Evolutionary conservation across 2,113 vertebrate genomes (phyloP).

Genomic region (Corydoras maculifer): DNA sequence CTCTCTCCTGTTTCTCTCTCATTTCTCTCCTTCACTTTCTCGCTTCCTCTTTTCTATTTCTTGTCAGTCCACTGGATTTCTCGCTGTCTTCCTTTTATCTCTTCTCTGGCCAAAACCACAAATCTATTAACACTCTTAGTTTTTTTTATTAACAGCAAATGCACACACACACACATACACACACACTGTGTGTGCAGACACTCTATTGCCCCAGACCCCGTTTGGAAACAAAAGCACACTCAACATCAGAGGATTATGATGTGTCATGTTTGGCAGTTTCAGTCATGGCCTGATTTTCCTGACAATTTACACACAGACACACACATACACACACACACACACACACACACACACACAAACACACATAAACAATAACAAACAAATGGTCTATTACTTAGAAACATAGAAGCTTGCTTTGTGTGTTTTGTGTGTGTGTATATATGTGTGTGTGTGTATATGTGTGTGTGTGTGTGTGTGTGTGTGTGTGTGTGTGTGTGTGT

Average conservation of each 20-base stretch:
- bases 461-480: too few species aligned
- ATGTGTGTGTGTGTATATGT: too few species aligned
- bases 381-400: too few species aligned
- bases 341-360: not conserved
- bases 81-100: slow-evolving; percentile 71
- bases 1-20: not conserved
- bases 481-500: too few species aligned
- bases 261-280: slow-evolving; percentile 9
- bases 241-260: slow-evolving; percentile 6
- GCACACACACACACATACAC: slow-evolving; percentile 8
- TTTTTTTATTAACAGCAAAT: not conserved
- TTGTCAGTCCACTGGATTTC: slow-evolving; percentile 69
- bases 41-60: not conserved
- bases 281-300: slow-evolving; percentile 21
- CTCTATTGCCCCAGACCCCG: not conserved
- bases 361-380: not conserved
- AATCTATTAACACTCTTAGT: slow-evolving; percentile 74
- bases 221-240: slow-evolving; percentile 1
- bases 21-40: not conserved
- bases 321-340: slow-evolving; percentile 6
- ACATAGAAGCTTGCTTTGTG: slow-evolving; percentile 5
- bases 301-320: not conserved
- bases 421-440: too few species aligned
- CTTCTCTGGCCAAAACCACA: slow-evolving; percentile 67
- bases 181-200: slow-evolving; percentile 8